Evolutionary conservation across 2,797 vertebrate species (phyloP), one percentile per base, ranked within the genome.

Genomic region (Falco rusticolus): DNA sequence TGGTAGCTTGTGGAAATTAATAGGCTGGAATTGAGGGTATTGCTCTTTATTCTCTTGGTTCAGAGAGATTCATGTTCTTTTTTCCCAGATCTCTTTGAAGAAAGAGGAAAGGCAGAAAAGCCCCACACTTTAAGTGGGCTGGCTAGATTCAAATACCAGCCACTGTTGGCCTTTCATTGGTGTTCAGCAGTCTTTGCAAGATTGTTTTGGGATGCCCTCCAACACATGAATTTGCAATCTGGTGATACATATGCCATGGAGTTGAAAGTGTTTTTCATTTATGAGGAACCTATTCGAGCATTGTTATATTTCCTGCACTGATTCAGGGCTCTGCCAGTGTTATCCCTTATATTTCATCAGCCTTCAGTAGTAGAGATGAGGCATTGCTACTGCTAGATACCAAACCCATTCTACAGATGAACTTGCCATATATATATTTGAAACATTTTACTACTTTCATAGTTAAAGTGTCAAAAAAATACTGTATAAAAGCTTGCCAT

Each of bases 171-270:
- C 94, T 96, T 96, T 96, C 95, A 91, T 39, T 94, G 85, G 59
- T 86, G 93, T 93, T 96, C 91, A 66, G 34, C 85, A 84, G 70
- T 47, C 89, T 90, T 81, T 76, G 85, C 15, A 19, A 93, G 85
- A 70, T 87, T 76, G 93, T 93, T 94, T 94, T 51, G 80, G 94
- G 93, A 96, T 69, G 66, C 65, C 54, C 77, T 96, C 96, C 96
- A 96, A 92, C 69, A 93, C 65, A 89, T 50, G 72, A 91, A 93
- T 96, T 79, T 96, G 93, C 96, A 97, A 96, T 96, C 96, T 96
- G 96, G 83, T 93, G 89, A 76, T 96, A 86, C 95, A 97, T 95
- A 97, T 96, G 95, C 79, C 59, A 0, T 33, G 8, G 61, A 91
- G 53, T 54, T 92, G 85, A 90, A 93, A 94, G 76, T 88, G 85